Base-by-base conservation (phyloP, 2,888 invertebrate genomes). In the Volucella inanis region DNA sequence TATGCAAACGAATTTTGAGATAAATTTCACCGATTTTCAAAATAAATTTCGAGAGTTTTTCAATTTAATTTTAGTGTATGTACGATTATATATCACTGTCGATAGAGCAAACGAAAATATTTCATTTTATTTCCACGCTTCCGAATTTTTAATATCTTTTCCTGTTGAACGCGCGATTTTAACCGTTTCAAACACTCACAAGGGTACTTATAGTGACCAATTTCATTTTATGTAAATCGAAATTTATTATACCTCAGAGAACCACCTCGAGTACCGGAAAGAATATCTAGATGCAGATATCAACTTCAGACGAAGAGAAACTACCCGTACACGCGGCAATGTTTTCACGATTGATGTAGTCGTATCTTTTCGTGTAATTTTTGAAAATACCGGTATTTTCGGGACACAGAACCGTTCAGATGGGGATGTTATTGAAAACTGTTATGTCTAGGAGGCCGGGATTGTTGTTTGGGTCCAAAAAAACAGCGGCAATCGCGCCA, bases 381-480 rank as follows among this genome's bases (percentile, higher is more conserved):
- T 31, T 31, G 11, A 45, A 61, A 59, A 67, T 55, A 18, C 31
- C 54, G 18, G 41, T 52, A 50, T 31, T 11, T 45, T 18, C 39
- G 14, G 38, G 47, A 50, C 9, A 41, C 62, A 76, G 67, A 47
- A 80, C 85, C 85, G 47, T 67, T 52, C 85, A 14, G 62, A 45
- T 68, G 55, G 49, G 61, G 43, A 47, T 67, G 68, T 76, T 39
- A 68, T 72, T 68, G 67, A 64, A 76, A 81, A 85, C 85, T 85
- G 85, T 64, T 67, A 57, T 62, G 72, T 72, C 75, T 55, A 68
- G 76, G 68, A 85, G 14, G 57, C 62, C 76, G 80, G 61, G 57
- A 68, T 72, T 67, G 62, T 70, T 75, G 72, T 77, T 85, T 77
- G 71, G 71, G 72, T 81, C 76, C 52, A 52, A 50, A 70, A n/a